Evolutionary conservation across 2,113 vertebrate genomes (phyloP).

Genomic region (Gila orcuttii): DNA sequence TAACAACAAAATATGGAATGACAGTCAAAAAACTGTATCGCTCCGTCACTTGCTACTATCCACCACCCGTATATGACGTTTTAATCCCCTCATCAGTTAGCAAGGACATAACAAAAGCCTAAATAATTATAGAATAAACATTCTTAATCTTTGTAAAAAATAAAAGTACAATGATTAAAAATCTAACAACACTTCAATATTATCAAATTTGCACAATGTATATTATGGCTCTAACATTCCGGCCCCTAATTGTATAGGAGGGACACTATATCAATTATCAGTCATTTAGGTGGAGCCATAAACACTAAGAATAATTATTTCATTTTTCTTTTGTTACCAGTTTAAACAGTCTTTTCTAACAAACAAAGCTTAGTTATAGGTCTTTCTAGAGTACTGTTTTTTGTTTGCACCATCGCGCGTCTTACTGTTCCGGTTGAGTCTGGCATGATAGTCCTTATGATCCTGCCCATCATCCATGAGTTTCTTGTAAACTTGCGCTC

Average conservation of each 20-base stretch:
- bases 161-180: neutral
- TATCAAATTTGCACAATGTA: neutral
- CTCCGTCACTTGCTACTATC: too few relatives aligned
- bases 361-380: neutral
- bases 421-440: neutral
- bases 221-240: neutral
- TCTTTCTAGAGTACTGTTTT: too few relatives aligned
- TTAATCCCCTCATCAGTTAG: too few relatives aligned
- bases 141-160: neutral
- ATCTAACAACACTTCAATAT: neutral
- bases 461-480: conserved; percentile 35
- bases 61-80: too few relatives aligned
- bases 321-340: neutral
- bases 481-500: neutral
- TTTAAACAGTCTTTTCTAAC: too few relatives aligned
- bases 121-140: neutral
- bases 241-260: neutral
- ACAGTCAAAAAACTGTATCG: too few relatives aligned
- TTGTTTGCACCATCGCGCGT: too few relatives aligned
- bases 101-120: too few relatives aligned
- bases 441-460: conserved; percentile 15
- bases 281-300: neutral
- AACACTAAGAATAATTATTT: neutral
- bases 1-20: too few relatives aligned
- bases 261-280: neutral